Base-by-base conservation (phyloP, 2,113 vertebrate genomes). In the Actinemys pallida region DNA sequence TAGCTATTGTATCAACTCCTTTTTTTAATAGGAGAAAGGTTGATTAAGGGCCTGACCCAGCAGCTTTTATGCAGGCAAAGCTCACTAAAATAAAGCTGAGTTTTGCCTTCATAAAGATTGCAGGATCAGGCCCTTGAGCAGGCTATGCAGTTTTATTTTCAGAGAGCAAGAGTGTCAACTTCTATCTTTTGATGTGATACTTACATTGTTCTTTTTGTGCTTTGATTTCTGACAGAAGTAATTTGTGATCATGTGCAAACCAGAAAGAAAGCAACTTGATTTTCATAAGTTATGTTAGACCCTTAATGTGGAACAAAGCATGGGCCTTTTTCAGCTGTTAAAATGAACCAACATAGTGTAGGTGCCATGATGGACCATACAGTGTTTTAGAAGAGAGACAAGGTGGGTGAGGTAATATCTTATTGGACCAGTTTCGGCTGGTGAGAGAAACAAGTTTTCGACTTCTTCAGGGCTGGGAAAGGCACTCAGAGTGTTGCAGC, bases 241-340 rank as follows among this genome's bases (percentile, higher is more conserved):
- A 45, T 8, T 2, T 0, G 0, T 62, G 72, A 3, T 87, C 62
- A 69, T 47, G 0, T 0, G n/a, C 12, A 31, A 80, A 5, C 86
- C 76, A 29, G 79, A 35, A 86, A 90, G 86, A 8, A 69, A 81
- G 93, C 47, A 20, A 49, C 24, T 27, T 0, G 12, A 25, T 82
- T 82, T 80, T 42, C n/a, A 11, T n/a, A 16, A 62, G 83, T 54
- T 17, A 4, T 11, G 29, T 72, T 49, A 81, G 76, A 27, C 65
- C n/a, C 78, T 1, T 31, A 29, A 0, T 31, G 69, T 65, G 45
- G 88, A 94, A 88, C 88, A 45, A 1, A 81, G 89, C 50, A 27
- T 1, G 0, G 2, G 4, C 16, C 47, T 89, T 59, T 90, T 84
- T 1, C n/a, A 56, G 69, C 69, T 49, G 50, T 90, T 91, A 80